Base-by-base conservation (phyloP, 2,113 vertebrate species). In the Salvelinus alpinus region DNA sequence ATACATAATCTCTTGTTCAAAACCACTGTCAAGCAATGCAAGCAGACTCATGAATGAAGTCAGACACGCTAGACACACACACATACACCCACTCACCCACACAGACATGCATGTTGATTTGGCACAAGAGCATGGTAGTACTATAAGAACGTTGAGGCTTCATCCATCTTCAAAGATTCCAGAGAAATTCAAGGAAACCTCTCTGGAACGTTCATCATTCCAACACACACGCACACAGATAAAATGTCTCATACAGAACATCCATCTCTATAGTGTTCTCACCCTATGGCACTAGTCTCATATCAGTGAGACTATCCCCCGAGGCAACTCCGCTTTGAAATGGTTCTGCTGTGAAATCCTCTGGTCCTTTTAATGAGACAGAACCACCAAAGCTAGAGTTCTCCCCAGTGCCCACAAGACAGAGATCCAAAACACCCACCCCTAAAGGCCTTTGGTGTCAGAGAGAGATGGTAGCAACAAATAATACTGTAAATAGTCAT, bases 81-180 rank as follows among this genome's bases (percentile, higher is more conserved):
- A 47, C 31, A 64, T 7, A 64, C 38, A 85, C 83, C 85, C 85
- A 20, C 83, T 84, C 85, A 22, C 66, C 57, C 25, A 54, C 69
- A 85, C 87, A 84, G 84, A 85, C 80, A 79, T 78, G 57, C 25
- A 83, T 75, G 71, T 80, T 31, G 71, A 73, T 81, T 81, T n/a
- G 12, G 77, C 68, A 80, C 68, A n/a, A 14, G 59, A 83, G 78
- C 82, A 71, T 80, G 77, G 81, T 71, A 59, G 69, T 75, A 70
- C 4, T 29, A 20, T 27, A 73, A 3, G 22, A 65, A 22, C 73
- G 69, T 78, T 74, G 72, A 83, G 76, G 77, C 80, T 74, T 77
- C 68, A 79, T 75, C 51, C 9, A 57, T 72, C 70, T 70, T 65
- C 1, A 57, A 20, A 57, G 54, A 20, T 44, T 44, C 38, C 9